A percentile compares a stretch with the other conserved stretches of the same genome.
Evolutionary conservation across 2,888 invertebrate species (phyloP).

Genomic region (Amiota mariae): DNA sequence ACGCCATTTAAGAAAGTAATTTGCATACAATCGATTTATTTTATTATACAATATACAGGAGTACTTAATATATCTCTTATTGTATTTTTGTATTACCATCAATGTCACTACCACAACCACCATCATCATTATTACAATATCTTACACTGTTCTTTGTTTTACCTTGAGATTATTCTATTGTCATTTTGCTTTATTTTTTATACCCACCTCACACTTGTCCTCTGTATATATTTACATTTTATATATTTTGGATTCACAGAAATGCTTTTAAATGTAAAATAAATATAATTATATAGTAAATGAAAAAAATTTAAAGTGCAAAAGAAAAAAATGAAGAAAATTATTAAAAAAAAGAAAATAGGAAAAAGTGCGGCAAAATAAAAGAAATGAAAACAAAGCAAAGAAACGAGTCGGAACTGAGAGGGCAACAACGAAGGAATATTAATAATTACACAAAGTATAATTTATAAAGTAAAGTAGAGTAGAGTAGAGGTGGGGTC

Average conservation of each 20-base stretch:
- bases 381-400: neutral
- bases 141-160: neutral
- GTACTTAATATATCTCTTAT: conserved; percentile 52
- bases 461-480: conserved; percentile 49
- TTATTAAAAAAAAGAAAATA: conserved; percentile 31
- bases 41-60: conserved; percentile 51
- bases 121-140: neutral
- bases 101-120: neutral
- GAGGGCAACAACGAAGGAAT: conserved; percentile 50
- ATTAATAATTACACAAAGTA: conserved; percentile 65
- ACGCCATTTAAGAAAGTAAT: conserved; percentile 56
- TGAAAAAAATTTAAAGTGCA: conserved; percentile 48
- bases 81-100: neutral
- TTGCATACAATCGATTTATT: conserved; percentile 73
- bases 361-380: neutral
- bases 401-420: neutral
- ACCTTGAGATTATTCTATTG: conserved; percentile 11
- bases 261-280: conserved; percentile 65
- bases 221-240: conserved; percentile 1
- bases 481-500: neutral
- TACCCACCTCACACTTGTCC: conserved; percentile 1
- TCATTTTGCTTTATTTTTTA: conserved; percentile 30
- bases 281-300: conserved; percentile 68
- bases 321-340: conserved; percentile 39
- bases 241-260: conserved; percentile 56